Base-by-base conservation (phyloP, 37 sponge, comb jelly and placozoan genomes). In the Oscarella lobularis region DNA sequence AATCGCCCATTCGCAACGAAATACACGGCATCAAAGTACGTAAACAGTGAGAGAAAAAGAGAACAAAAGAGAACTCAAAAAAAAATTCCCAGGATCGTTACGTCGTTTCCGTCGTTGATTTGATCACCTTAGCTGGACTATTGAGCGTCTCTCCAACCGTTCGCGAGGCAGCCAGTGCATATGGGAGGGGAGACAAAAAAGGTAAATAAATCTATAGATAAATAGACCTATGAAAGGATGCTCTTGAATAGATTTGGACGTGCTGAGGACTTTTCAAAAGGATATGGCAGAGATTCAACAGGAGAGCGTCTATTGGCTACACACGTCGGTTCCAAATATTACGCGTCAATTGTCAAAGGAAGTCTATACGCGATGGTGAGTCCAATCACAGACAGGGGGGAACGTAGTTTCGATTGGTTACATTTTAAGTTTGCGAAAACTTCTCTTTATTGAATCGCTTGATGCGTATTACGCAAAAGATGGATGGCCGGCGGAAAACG, bases 401-500 rank as follows among this genome's bases (percentile, higher is more conserved):
- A 67, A 78, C 67, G 72, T 73, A 35, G 72, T 71, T 78, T 5
- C 71, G 79, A 60, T 69, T 71, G 79, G 60, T 78, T 69, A 29
- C 40, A 40, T 77, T 33, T 73, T 41, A 27, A 73, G 79, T 68
- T 74, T 95, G 20, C 74, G 81, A 4, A 90, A 90, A 66, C 81
- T 88, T 0, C 78, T 95, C 36, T 95, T 95, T 54, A 55, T 90
- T 75, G 91, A 95, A 37, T 60, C 84, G 36, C 67, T 75, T 37
- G 91, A 88, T 41, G 30, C 80, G n/a, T 95, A 94, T 60, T 37
- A 67, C 39, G 70, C 73, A 36, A 90, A 82, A 37, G 96, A 95
- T 72, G 90, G 85, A 73, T 95, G 96, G 96, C 91, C 92, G 0
- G 81, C 84, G 40, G 96, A 95, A 72, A 36, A 35, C 55, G 96